phyloP scores from a whole-genome alignment of 2,797 vertebrate species.

The Parambassis ranga region DNA sequence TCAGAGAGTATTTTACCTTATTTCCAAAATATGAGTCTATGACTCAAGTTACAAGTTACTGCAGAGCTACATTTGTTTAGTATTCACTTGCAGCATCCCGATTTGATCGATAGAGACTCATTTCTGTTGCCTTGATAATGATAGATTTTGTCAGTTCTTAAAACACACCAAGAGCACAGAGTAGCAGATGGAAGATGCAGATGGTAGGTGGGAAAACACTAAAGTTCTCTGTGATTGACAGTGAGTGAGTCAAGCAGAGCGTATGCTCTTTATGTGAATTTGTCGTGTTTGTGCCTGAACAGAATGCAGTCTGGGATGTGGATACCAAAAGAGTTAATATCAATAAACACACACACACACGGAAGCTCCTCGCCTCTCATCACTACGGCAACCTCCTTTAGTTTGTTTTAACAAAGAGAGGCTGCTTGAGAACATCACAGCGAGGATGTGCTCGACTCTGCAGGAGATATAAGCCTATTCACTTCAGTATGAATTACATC shows the following conservation, averaged over 20 bases:
- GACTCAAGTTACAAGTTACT: no score
- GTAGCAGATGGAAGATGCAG: neutral
- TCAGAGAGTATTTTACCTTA: no score
- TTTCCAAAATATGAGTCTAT: no score
- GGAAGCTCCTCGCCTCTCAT: constrained; percentile 25
- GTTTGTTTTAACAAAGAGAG: constrained; percentile 36
- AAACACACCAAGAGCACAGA: no score
- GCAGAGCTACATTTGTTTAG: no score
- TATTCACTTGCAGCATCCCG: no score
- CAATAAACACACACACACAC: neutral
- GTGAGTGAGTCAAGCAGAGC: neutral
- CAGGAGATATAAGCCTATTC: neutral
- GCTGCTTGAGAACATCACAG: neutral
- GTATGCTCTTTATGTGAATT: neutral
- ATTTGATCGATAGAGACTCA: no score
- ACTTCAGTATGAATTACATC: neutral
- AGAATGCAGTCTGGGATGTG: neutral
- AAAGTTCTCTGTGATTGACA: no score
- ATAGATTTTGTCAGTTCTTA: no score
- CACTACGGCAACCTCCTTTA: constrained; percentile 39
- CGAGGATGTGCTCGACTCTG: neutral
- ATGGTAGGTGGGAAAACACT: neutral
- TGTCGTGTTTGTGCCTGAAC: neutral
- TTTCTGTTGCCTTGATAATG: no score
- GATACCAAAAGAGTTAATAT: neutral